Evolutionary conservation across 1,140 invertebrate genomes (phyloP).

Genomic region (Tenebrio molitor): DNA sequence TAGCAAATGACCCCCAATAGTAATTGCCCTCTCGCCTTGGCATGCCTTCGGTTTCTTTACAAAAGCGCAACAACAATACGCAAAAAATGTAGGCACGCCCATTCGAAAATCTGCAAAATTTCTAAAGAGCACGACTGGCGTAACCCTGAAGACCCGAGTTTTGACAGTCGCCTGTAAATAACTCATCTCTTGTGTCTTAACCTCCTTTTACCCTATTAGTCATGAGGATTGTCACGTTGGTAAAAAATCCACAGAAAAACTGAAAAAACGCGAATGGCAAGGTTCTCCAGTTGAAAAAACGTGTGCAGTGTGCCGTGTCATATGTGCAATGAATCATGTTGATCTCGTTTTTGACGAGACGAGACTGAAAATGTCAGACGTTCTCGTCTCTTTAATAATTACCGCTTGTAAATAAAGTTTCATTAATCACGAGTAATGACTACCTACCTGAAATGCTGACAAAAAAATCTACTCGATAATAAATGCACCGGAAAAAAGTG

Average conservation of each 20-base stretch:
- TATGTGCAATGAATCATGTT: constrained; percentile 6
- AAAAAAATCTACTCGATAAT: too few species aligned
- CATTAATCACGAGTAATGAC: too few species aligned
- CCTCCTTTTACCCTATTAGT: constrained; percentile 24
- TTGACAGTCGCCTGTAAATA: constrained; percentile 11
- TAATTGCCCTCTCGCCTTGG: constrained; percentile 28
- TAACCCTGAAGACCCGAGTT: constrained; percentile 6
- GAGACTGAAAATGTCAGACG: not conserved
- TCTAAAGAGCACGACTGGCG: not conserved
- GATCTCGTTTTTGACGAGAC: not conserved
- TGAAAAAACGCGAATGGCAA: constrained; percentile 22
- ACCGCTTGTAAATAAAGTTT: too few species aligned
- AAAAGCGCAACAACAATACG: constrained; percentile 28
- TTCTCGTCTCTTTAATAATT: too few species aligned
- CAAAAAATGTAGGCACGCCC: constrained; percentile 27
- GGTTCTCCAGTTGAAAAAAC: not conserved
- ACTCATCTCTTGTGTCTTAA: not conserved
- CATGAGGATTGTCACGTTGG: not conserved
- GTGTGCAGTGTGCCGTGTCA: not conserved
- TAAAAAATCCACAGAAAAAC: not conserved
- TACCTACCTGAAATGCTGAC: too few species aligned
- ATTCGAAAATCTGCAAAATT: not conserved
- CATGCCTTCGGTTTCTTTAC: constrained; percentile 3
- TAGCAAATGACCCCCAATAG: constrained; percentile 29
- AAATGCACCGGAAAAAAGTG: too few species aligned